phyloP scores from a whole-genome alignment of 1,140 invertebrate genomes.

The Leptinotarsa lineolata region DNA sequence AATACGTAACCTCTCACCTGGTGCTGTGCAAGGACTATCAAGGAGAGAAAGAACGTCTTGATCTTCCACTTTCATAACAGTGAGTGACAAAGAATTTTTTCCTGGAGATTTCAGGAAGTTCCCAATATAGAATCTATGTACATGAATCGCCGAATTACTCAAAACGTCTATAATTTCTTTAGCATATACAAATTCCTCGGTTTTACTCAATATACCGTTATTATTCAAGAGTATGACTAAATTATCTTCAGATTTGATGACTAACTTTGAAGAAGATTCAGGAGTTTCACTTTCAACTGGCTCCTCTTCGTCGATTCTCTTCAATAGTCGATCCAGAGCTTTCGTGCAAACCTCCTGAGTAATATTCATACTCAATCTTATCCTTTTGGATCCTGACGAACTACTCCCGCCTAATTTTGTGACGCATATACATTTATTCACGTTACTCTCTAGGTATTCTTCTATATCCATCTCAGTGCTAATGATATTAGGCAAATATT shows the following conservation, averaged over 20 bases:
- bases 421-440: not conserved
- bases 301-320: not conserved
- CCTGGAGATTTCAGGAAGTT: conserved; percentile 63
- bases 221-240: conserved; percentile 67
- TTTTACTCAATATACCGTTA: conserved; percentile 62
- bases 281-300: not conserved
- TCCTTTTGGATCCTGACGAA: not conserved
- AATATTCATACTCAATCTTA: not conserved
- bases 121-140: conserved; percentile 63
- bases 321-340: not conserved
- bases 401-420: not conserved
- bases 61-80: conserved; percentile 61
- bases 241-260: conserved; percentile 25
- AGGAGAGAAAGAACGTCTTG: conserved; percentile 54
- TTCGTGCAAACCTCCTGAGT: not conserved
- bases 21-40: conserved; percentile 56
- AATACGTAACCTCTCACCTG: conserved; percentile 50
- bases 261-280: conserved; percentile 13
- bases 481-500: conserved; percentile 45
- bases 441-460: not conserved
- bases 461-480: conserved; percentile 33
- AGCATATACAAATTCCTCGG: conserved; percentile 67
- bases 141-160: conserved; percentile 51
- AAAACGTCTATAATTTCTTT: conserved; percentile 62
- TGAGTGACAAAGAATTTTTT: conserved; percentile 68